These are phyloP conservation scores for Acromyrmex echinatior DNA, from an alignment of 1,140 invertebrate genomes.

Conservation along the genomic window DNA sequence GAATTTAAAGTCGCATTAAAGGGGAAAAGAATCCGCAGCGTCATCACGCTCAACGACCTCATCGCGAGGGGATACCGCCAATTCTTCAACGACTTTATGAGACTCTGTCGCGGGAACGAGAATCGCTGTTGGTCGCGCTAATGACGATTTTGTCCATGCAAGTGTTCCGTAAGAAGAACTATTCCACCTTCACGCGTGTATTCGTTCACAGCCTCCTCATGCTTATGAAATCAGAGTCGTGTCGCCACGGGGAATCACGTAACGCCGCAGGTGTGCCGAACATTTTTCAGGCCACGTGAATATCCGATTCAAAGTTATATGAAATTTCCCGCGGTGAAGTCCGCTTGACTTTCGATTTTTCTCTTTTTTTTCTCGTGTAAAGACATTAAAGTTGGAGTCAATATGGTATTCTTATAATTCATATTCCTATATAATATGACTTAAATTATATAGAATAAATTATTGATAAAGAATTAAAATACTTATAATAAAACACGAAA, in stretches of 20 bases:
- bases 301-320: conserved; percentile 70
- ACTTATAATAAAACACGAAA: not conserved
- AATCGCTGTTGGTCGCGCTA: conserved; percentile 44
- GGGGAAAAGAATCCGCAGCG: conserved; percentile 19
- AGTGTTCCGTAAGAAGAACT: conserved; percentile 15
- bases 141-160: conserved; percentile 46
- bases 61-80: conserved; percentile 23
- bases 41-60: conserved; percentile 34
- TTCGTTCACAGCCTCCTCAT: conserved; percentile 16
- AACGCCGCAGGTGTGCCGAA: conserved; percentile 76
- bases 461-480: not conserved
- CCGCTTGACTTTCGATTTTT: conserved; percentile 53
- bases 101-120: conserved; percentile 28
- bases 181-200: conserved; percentile 33
- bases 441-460: not conserved
- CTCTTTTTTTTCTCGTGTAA: not conserved
- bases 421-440: too few species aligned
- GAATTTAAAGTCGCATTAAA: conserved; percentile 51
- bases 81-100: conserved; percentile 44
- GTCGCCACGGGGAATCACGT: conserved; percentile 74
- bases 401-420: conserved; percentile 4
- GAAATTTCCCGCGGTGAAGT: conserved; percentile 71
- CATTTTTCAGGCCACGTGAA: conserved; percentile 74
- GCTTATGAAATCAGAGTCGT: conserved; percentile 59
- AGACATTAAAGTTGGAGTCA: conserved; percentile 31